These are phyloP conservation scores for Palythoa grandis DNA, from an alignment of 92 coral and sea anemone genomes.

Conservation along the genomic window DNA sequence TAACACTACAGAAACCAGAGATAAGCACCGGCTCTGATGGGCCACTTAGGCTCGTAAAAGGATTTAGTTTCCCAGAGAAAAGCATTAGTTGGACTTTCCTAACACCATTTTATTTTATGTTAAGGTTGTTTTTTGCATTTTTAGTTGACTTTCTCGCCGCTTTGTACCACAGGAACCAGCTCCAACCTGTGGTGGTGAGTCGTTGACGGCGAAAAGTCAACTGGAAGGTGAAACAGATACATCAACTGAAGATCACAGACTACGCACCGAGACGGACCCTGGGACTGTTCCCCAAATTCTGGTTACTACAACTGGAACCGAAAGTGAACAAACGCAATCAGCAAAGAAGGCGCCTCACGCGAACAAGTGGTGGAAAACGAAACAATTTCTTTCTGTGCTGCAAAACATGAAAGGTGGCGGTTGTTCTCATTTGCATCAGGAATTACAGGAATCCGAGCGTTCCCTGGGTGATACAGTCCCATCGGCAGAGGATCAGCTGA, in stretches of 20 bases:
- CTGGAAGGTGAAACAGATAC: background rate
- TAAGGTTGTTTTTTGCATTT: too few relatives aligned
- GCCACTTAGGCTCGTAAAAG: too few relatives aligned
- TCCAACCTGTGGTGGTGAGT: background rate
- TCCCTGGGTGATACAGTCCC: background rate
- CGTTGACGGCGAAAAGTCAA: background rate
- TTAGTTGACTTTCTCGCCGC: too few relatives aligned
- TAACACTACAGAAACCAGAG: too few relatives aligned
- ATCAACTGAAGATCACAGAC: background rate
- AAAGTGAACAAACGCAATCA: background rate
- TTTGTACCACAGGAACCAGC: background rate
- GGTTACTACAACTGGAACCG: background rate
- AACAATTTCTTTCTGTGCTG: constrained; percentile 28
- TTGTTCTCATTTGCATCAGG: constrained; percentile 58
- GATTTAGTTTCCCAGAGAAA: too few relatives aligned
- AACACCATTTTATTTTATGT: too few relatives aligned
- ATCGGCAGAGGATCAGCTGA: constrained; percentile 52
- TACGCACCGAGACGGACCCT: constrained; percentile 3
- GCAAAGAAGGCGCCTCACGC: background rate
- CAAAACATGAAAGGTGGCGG: constrained; percentile 52
- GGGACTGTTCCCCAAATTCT: background rate
- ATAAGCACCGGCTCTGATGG: too few relatives aligned
- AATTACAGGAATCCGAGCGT: constrained; percentile 47
- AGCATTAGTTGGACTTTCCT: too few relatives aligned
- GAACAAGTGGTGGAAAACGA: constrained; percentile 51